These are phyloP conservation scores for Sipha flava DNA, from an alignment of 1,140 invertebrate genomes.

Conservation along the genomic window DNA sequence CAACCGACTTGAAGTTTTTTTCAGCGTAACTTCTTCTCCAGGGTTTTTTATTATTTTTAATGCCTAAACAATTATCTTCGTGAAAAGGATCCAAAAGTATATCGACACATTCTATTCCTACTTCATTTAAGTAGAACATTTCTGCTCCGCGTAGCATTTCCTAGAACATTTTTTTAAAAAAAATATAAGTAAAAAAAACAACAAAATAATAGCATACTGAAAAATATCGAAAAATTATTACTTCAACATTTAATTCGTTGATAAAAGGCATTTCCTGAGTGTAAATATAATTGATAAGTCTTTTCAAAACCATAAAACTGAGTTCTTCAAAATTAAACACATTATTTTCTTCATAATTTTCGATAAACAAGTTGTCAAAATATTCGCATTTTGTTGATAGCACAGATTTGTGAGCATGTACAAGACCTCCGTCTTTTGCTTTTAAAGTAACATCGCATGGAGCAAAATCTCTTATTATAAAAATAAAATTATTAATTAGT, in stretches of 20 bases:
- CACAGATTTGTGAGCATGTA: neutral
- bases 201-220: neutral
- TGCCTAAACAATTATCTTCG: neutral
- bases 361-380: neutral
- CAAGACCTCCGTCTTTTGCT: neutral
- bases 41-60: no score
- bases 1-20: no score
- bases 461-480: neutral
- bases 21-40: no score
- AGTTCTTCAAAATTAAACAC: no score
- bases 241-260: neutral
- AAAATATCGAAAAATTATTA: neutral
- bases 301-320: no score
- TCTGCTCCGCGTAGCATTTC: neutral
- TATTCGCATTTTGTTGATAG: neutral
- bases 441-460: neutral
- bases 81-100: rapidly evolving
- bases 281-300: neutral
- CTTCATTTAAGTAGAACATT: neutral
- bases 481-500: no score
- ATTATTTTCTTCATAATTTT: neutral
- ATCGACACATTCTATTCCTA: neutral
- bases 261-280: neutral
- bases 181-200: neutral
- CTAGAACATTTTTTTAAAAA: neutral